Conservation (phyloP, 2,888 invertebrate genomes). For the Rhogogaster chlorosoma region DNA sequence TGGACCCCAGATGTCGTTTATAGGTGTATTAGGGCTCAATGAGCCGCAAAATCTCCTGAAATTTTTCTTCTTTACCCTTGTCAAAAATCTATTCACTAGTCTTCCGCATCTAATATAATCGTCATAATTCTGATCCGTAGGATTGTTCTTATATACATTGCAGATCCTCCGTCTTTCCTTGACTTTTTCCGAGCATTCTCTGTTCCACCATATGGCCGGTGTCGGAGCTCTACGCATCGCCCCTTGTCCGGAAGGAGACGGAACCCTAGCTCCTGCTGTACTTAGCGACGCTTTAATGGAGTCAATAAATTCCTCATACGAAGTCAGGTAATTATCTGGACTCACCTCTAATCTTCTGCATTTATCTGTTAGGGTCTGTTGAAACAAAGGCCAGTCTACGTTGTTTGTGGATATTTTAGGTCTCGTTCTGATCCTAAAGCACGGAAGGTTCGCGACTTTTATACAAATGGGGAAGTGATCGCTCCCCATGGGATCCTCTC, state of each 20-base stretch:
- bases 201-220: neutral
- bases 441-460: neutral
- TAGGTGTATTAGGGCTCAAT: neutral
- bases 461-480: slow-evolving; percentile 4
- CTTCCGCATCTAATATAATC: neutral
- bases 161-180: neutral
- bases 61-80: neutral
- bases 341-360: too few relatives aligned
- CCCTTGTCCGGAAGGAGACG: neutral
- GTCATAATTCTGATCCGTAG: neutral
- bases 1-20: neutral
- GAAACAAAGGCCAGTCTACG: neutral
- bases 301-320: neutral
- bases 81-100: neutral
- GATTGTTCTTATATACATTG: neutral
- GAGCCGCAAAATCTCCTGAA: neutral
- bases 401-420: neutral
- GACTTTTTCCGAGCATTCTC: neutral
- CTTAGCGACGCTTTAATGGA: neutral
- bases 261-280: neutral
- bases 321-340: too few relatives aligned
- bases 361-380: neutral
- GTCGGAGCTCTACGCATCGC: neutral
- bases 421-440: neutral
- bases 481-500: neutral